These are phyloP conservation scores for Mormyrus iriodes DNA, from an alignment of 2,113 vertebrate species.

Conservation along the genomic window DNA sequence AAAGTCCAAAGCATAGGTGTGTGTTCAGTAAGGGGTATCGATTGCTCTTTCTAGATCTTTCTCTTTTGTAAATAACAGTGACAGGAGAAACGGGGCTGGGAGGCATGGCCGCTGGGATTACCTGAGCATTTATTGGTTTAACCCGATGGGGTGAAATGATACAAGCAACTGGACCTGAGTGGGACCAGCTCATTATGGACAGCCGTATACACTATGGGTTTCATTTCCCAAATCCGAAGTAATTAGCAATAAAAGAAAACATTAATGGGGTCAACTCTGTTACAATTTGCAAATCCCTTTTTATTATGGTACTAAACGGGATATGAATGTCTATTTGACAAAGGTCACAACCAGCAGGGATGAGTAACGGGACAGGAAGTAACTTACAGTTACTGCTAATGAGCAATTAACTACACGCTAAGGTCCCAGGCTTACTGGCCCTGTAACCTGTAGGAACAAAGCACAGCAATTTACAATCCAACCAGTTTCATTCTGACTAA, in stretches of 20 bases:
- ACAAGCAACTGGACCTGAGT: not conserved
- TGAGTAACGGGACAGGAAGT: not conserved
- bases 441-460: not conserved
- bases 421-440: not conserved
- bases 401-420: not conserved
- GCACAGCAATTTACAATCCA: not conserved
- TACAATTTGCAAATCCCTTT: not conserved
- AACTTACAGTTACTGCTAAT: not conserved
- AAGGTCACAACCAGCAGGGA: not conserved
- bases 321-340: not conserved
- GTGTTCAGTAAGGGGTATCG: not conserved
- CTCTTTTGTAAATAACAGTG: not conserved
- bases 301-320: not conserved
- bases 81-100: not conserved
- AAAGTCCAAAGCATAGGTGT: not conserved
- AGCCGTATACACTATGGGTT: not conserved
- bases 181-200: not conserved
- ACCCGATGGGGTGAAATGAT: not conserved
- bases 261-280: conserved; percentile 4
- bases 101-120: not conserved
- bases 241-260: conserved; percentile 4
- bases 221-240: not conserved
- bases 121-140: not conserved
- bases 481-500: not conserved
- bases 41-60: not conserved